A percentile compares a stretch with the other conserved stretches of the same genome.
These are phyloP conservation scores for Lordiphosa andalusiaca DNA, from an alignment of 2,888 invertebrate genomes.

Conservation along the genomic window DNA sequence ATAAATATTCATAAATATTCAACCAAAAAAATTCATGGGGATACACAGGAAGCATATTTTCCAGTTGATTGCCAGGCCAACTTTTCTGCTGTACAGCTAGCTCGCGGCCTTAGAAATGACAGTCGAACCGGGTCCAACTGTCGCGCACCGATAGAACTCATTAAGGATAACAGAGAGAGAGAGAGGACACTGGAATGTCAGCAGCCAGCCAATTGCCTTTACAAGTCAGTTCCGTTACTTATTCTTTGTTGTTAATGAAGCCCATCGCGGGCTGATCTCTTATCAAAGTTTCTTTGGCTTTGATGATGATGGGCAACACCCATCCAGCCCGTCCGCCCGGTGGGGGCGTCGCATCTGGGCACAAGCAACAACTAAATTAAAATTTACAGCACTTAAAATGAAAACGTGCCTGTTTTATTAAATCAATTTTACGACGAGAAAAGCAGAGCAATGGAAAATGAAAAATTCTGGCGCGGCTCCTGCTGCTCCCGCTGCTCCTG, in stretches of 20 bases:
- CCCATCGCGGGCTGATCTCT: conserved; percentile 55
- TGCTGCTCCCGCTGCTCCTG: conserved; percentile 14
- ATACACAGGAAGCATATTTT: conserved; percentile 61
- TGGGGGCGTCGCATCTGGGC: conserved; percentile 35
- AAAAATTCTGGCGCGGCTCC: conserved; percentile 43
- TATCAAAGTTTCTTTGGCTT: conserved; percentile 63
- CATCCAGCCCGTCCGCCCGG: conserved; percentile 4
- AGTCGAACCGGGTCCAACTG: conserved; percentile 65
- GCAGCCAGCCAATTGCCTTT: conserved; percentile 52
- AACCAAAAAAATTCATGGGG: conserved; percentile 42
- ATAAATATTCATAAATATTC: conserved; percentile 76
- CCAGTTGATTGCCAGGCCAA: conserved; percentile 69
- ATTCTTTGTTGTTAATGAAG: conserved; percentile 55
- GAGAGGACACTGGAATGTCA: conserved; percentile 32
- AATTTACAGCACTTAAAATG: conserved; percentile 75
- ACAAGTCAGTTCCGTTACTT: conserved; percentile 62
- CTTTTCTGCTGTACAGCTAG: conserved; percentile 49
- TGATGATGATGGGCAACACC: conserved; percentile 49
- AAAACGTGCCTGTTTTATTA: conserved; percentile 73
- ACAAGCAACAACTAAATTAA: conserved; percentile 71
- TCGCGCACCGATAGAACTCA: conserved; percentile 67
- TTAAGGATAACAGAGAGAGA: conserved; percentile 59
- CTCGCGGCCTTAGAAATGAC: conserved; percentile 55
- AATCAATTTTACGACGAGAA: conserved; percentile 59
- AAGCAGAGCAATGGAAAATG: conserved; percentile 4